Base-by-base conservation (phyloP, 2,797 vertebrate genomes). In the Chelidonichthys spinosus region DNA sequence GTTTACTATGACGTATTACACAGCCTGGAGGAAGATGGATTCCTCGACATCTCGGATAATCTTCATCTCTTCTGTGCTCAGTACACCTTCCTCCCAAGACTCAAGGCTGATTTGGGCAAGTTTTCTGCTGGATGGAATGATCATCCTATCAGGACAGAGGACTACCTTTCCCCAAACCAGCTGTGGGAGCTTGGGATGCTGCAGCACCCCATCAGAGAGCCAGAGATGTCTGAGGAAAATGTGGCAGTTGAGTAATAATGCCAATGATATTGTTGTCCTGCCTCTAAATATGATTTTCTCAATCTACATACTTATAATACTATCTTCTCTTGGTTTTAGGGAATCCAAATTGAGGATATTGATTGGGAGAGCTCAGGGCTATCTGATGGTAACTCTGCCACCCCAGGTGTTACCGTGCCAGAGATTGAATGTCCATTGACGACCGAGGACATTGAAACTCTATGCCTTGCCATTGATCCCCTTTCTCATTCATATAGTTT, bases 11-110 rank as follows among this genome's bases (percentile, higher is more conserved):
- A 69, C 4, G 35, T 59, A 18, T 7, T 47, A 7, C 66, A 70
- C 59, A 69, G 66, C 58, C 47, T 63, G 49, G 66, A 76, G 17
- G 66, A 76, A 50, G 74, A 76, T 63, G 59, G 74, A 70, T 63
- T 17, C 40, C 74, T 70, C 18, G 7, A 70, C 66, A 62, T 76
- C 60, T 69, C 36, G 1, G 59, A 76, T 35, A 40, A 14, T 59
- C 66, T 76, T 42, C 58, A 69, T 67, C 63, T 74, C 63, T 67
- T 74, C 53, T 59, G 63, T 25, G 25, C 25, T 25, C 25, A 25
- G 25, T 25, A 25, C 25, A 25, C 25, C 25, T 25, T 25, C 25
- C 25, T 25, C 25, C 25, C 25, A 25, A 25, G 25, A 25, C 25
- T 25, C 25, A 25, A 25, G 25, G 25, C 25, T 25, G 25, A 25